Percentiles rank a stretch among this genome's conserved stretches.
Evolutionary conservation across 53 echinoderm and acorn worm species (phyloP).

Genomic region (Echinarachnius parma): DNA sequence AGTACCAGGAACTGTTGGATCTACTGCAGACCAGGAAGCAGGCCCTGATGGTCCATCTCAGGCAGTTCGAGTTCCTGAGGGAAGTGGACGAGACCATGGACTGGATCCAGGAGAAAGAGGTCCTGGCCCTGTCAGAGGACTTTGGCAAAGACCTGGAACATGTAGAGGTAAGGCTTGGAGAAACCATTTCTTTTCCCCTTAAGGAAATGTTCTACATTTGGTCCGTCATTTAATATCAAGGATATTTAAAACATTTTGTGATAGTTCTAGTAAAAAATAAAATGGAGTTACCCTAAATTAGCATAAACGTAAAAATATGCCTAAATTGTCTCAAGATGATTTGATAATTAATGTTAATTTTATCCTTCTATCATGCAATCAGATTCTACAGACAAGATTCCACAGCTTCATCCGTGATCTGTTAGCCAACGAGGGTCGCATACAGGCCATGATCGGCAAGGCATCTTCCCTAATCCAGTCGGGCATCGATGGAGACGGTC

Average conservation of each 20-base stretch:
- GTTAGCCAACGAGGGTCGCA: constrained; percentile 52
- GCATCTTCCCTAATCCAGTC: constrained; percentile 49
- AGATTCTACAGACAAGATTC: constrained; percentile 75
- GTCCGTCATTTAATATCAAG: too few relatives aligned
- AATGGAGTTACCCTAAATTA: too few relatives aligned
- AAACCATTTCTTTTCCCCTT: too few relatives aligned
- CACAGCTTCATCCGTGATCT: constrained; percentile 68
- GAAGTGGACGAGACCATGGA: constrained; percentile 68
- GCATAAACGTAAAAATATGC: too few relatives aligned
- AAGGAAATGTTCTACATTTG: too few relatives aligned
- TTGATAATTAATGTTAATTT: background rate
- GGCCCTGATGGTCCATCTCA: constrained; percentile 54
- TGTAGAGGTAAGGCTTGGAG: constrained; percentile 61
- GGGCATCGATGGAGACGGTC: constrained; percentile 50
- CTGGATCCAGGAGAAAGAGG: constrained; percentile 81
- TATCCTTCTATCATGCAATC: background rate
- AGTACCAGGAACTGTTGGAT: constrained; percentile 54
- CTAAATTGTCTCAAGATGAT: too few relatives aligned
- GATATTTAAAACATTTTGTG: too few relatives aligned
- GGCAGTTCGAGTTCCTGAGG: constrained; percentile 67
- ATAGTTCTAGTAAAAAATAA: too few relatives aligned
- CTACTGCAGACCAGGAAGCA: constrained; percentile 49
- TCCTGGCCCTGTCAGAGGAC: constrained; percentile 72
- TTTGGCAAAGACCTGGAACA: constrained; percentile 90
- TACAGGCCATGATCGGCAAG: constrained; percentile 45